Percentiles rank a stretch among this genome's conserved stretches.
Evolutionary conservation across 1,140 invertebrate species (phyloP).

Genomic region (Macrobrachium nipponense): DNA sequence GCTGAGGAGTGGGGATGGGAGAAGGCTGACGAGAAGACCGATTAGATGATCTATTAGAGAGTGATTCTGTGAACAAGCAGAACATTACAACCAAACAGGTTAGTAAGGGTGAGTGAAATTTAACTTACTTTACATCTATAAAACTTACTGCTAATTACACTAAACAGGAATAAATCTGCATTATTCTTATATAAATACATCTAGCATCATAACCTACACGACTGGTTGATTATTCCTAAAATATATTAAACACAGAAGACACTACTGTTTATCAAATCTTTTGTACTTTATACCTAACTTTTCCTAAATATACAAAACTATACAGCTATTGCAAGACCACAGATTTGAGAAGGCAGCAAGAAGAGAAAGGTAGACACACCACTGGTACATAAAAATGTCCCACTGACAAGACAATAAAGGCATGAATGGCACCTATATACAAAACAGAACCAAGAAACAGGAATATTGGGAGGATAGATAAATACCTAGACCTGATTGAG

Average conservation of each 20-base stretch:
- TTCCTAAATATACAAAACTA: too few species aligned
- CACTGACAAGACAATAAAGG: too few species aligned
- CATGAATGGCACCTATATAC: too few species aligned
- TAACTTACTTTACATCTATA: not conserved
- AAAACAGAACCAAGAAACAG: too few species aligned
- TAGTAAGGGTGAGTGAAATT: not conserved
- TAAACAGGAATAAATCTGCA: not conserved
- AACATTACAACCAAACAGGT: conserved; percentile 12
- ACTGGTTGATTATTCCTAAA: not conserved
- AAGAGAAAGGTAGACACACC: too few species aligned
- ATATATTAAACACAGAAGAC: not conserved
- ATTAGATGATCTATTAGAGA: conserved; percentile 49
- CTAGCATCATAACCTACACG: not conserved
- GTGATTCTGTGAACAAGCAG: conserved; percentile 35
- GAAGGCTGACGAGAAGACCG: conserved; percentile 57
- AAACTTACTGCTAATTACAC: not conserved
- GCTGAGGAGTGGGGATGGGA: conserved; percentile 41
- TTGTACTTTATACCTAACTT: too few species aligned
- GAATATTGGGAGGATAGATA: too few species aligned
- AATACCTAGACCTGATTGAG: too few species aligned
- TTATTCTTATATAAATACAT: too few species aligned
- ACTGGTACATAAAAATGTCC: too few species aligned
- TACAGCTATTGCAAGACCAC: too few species aligned
- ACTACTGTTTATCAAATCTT: not conserved
- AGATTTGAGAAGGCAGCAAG: too few species aligned